These are phyloP conservation scores for Apeira syringaria DNA, from an alignment of 2,888 invertebrate genomes.

Conservation along the genomic window DNA sequence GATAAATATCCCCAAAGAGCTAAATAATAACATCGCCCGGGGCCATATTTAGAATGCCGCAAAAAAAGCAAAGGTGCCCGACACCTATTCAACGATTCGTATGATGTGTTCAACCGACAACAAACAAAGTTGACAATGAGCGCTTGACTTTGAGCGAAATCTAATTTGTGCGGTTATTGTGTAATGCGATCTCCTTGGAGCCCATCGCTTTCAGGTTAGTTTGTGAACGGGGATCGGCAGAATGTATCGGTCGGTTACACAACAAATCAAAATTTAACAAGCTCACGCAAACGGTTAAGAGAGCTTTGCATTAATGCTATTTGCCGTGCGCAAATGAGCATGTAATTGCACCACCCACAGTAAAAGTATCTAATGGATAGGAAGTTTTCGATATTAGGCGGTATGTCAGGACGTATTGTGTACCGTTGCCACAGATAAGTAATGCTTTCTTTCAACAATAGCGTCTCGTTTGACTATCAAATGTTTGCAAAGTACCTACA, in stretches of 20 bases:
- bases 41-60: constrained; percentile 28
- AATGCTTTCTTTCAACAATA: not conserved
- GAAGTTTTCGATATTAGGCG: constrained; percentile 36
- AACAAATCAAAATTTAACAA: constrained; percentile 81
- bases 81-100: constrained; percentile 69
- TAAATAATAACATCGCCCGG: constrained; percentile 17
- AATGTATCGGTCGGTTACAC: constrained; percentile 80
- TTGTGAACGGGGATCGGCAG: constrained; percentile 58
- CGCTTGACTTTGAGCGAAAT: constrained; percentile 81
- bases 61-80: constrained; percentile 69
- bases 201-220: constrained; percentile 56
- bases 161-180: constrained; percentile 82
- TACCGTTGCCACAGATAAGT: not conserved
- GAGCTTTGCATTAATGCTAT: constrained; percentile 57
- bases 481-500: not conserved
- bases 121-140: constrained; percentile 76
- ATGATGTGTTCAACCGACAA: constrained; percentile 71
- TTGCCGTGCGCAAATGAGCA: constrained; percentile 61
- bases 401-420: constrained; percentile 8
- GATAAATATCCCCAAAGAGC: constrained; percentile 13
- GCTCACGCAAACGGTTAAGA: constrained; percentile 66
- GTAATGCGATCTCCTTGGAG: constrained; percentile 65
- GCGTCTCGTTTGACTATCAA: not conserved
- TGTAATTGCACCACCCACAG: constrained; percentile 69
- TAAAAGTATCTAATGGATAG: constrained; percentile 54